Evolutionary conservation across 2,888 invertebrate genomes (phyloP), one percentile per base, ranked within the genome.

Genomic region (Polyommatus icarus): DNA sequence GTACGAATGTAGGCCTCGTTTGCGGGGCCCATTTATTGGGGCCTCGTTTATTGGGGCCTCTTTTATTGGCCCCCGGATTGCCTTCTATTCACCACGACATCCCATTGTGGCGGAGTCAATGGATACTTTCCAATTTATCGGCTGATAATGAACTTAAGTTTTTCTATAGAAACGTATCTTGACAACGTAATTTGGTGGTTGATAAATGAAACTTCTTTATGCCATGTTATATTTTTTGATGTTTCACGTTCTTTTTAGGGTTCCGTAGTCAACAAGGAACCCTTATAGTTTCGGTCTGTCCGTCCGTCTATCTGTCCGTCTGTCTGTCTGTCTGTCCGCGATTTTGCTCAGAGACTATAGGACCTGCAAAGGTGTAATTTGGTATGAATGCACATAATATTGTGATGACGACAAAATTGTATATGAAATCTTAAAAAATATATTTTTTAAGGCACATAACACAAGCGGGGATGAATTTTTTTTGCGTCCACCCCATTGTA

Each of bases 101-200:
- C 40, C 78, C 54, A 79, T 79, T 79, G 77, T 79, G 71, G 76
- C 40, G 59, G 20, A 77, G 75, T 79, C 78, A 77, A 79, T 76
- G 76, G 78, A 78, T 59, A 71, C 71, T 59, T 50, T 50, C 75
- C 54, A 75, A 75, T 75, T 75, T 75, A 75, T 75, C 75, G 75
- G 24, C 50, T 75, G 50, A 50, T 75, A 75, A 54, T 75, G 75
- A 75, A 54, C 75, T 50, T 75, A 75, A 50, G 75, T 75, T 75
- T 75, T 75, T 54, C 29, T 73, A 46, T 73, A 46, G 73, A 73
- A 67, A 67, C 15, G 67, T 67, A 46, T 46, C 20, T 20, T 73
- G 73, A 73, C 73, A 73, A 24, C 40, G 12, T 73, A 24, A 73
- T 73, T 73, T 40, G 32, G 40, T 20, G 40, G 20, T 24, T 46